Evolutionary conservation across 2,113 vertebrate species (phyloP), one percentile per base, ranked within the genome.

Genomic region (Phasianus colchicus): DNA sequence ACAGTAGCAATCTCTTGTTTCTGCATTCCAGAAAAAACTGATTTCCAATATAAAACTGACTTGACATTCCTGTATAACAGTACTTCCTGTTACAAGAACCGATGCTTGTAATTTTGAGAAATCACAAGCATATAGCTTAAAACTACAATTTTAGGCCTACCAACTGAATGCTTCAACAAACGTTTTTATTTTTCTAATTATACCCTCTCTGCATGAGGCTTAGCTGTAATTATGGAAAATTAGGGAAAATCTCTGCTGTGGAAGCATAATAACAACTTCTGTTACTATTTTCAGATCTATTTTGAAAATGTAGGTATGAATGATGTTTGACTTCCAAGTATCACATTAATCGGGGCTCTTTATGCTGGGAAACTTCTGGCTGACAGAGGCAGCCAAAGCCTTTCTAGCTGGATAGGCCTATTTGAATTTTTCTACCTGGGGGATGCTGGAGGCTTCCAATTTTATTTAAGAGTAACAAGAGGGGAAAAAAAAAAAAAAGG

Each of bases 261-360:
- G 92, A 93, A 92, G 30, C 78, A 67, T 92, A 95, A 96, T 91
- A 70, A 77, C 65, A 95, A 71, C 60, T 70, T 94, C 36, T 77
- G 29, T n/a, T 95, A 65, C 48, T 96, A 94, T 92, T 91, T 92
- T 93, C 91, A 94, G 74, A 38, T 45, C 40, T 42, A 7, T 67
- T 88, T 76, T 80, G 63, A 84, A 94, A 94, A 88, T 43, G 10
- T 89, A 83, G 10, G 9, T 87, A 89, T 77, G 32, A 87, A 74
- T 29, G n/a, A 86, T 84, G 54, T 24, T 76, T 73, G 54, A 81
- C 47, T 91, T 85, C 85, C 45, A 85, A 85, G 85, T 76, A 43
- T 91, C 43, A 36, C 22, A 29, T 57, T 91, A 76, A 73, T 79
- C 13, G 17, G 2, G 17, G 61, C 40, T 89, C 87, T 58, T 30